These are phyloP conservation scores for Trinorchestia longiramus DNA, from an alignment of 1,140 invertebrate genomes.

Conservation along the genomic window DNA sequence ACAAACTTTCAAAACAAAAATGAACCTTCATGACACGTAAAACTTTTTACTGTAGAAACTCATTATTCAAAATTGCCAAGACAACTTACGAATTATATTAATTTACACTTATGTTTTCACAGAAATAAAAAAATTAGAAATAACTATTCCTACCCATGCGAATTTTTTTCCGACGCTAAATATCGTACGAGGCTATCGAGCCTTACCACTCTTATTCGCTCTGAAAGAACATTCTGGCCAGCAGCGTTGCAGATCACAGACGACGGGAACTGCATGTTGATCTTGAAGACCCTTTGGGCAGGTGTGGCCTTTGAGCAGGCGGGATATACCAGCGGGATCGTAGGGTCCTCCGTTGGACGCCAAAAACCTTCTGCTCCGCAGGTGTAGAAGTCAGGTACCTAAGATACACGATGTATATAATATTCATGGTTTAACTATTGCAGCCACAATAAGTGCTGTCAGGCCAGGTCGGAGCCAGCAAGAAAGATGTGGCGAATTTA, in stretches of 20 bases:
- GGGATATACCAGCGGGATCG: slow-evolving; percentile 85
- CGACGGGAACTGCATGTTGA: slow-evolving; percentile 92
- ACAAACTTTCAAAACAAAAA: not conserved
- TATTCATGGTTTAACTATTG: too few species aligned
- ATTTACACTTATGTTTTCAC: not conserved
- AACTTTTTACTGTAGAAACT: too few species aligned
- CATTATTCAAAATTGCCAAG: too few species aligned
- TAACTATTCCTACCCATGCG: not conserved
- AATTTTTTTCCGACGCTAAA: not conserved
- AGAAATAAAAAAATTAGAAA: not conserved
- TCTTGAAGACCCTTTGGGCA: slow-evolving; percentile 91
- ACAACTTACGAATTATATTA: too few species aligned
- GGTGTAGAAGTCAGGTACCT: slow-evolving; percentile 94
- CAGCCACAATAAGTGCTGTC: too few species aligned
- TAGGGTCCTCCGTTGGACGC: slow-evolving; percentile 86
- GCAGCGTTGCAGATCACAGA: slow-evolving; percentile 94
- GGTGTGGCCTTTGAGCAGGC: slow-evolving; percentile 87
- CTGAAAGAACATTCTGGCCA: slow-evolving; percentile 88
- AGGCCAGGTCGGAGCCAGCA: too few species aligned
- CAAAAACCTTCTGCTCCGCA: slow-evolving; percentile 97
- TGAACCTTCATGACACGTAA: not conserved
- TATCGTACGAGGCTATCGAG: not conserved
- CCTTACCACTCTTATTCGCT: slow-evolving; percentile 78
- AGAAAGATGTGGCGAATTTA: too few species aligned
- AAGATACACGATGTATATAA: not conserved